Evolutionary conservation across 2,888 invertebrate genomes (phyloP).

Genomic region (Trichacis sp.): DNA sequence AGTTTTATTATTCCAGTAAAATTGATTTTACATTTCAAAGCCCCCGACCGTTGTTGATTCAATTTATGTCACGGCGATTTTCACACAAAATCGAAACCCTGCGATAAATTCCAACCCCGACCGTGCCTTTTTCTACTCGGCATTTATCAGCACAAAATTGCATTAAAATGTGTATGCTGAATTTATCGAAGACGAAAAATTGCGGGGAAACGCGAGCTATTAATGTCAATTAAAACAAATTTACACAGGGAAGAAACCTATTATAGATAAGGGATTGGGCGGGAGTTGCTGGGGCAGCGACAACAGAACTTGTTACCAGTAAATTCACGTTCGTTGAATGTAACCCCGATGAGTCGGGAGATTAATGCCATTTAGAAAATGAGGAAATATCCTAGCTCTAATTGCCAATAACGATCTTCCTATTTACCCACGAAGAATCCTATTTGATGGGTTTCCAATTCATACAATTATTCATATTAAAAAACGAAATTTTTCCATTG

Average conservation of each 20-base stretch:
- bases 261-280: not conserved
- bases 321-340: not conserved
- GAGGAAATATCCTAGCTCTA: not conserved
- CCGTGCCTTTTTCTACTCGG: not conserved
- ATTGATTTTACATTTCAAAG: conserved; percentile 26
- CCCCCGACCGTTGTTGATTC: conserved; percentile 9
- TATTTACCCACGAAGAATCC: too few relatives aligned
- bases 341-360: not conserved
- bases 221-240: conserved; percentile 2
- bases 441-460: too few relatives aligned
- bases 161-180: not conserved
- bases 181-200: not conserved
- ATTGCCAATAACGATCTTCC: too few relatives aligned
- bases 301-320: not conserved
- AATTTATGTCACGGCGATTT: not conserved
- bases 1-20: conserved; percentile 31
- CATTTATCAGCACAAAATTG: not conserved
- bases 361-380: not conserved
- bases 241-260: conserved; percentile 2
- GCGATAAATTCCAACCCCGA: not conserved
- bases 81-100: not conserved
- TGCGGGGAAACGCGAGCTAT: not conserved
- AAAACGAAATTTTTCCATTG: too few relatives aligned
- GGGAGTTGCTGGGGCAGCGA: not conserved
- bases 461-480: too few relatives aligned